phyloP scores from a whole-genome alignment of 2,888 invertebrate genomes.

The Megamerina dolium region DNA sequence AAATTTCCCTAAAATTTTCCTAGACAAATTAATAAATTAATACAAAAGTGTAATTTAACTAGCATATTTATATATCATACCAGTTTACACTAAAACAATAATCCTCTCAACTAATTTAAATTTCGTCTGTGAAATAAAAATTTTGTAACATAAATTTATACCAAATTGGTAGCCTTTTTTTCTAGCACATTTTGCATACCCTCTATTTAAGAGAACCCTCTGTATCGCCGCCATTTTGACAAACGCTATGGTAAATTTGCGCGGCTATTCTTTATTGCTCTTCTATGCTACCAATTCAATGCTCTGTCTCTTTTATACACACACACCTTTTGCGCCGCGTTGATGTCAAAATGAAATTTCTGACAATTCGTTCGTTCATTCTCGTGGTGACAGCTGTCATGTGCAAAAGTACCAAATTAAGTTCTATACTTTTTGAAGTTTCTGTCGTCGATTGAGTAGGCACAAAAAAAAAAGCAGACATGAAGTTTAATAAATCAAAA shows the following conservation, averaged over 20 bases:
- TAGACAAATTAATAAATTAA: too few species aligned
- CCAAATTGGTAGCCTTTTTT: too few species aligned
- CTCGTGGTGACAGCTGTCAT: constrained; percentile 26
- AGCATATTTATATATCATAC: too few species aligned
- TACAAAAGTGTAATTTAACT: too few species aligned
- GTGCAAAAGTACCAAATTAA: constrained; percentile 10
- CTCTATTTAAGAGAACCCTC: neutral
- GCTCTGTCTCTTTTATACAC: constrained; percentile 2
- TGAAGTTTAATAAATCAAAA: constrained; percentile 25
- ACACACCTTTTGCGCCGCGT: constrained; percentile 5
- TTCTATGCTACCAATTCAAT: constrained; percentile 1
- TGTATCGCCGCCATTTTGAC: constrained; percentile 25
- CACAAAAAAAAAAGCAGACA: constrained; percentile 21
- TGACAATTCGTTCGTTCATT: constrained; percentile 16
- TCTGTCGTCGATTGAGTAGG: constrained; percentile 6
- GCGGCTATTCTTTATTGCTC: constrained; percentile 24
- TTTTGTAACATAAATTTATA: too few species aligned
- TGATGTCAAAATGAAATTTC: constrained; percentile 8
- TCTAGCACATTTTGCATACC: too few species aligned
- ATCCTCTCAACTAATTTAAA: too few species aligned
- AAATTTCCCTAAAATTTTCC: too few species aligned
- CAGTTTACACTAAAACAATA: too few species aligned
- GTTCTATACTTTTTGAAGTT: constrained; percentile 20
- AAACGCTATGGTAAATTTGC: constrained; percentile 16
- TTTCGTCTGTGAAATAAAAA: too few species aligned